Evolutionary conservation across 2,888 invertebrate species (phyloP).

Genomic region (Acrobasis consociella): DNA sequence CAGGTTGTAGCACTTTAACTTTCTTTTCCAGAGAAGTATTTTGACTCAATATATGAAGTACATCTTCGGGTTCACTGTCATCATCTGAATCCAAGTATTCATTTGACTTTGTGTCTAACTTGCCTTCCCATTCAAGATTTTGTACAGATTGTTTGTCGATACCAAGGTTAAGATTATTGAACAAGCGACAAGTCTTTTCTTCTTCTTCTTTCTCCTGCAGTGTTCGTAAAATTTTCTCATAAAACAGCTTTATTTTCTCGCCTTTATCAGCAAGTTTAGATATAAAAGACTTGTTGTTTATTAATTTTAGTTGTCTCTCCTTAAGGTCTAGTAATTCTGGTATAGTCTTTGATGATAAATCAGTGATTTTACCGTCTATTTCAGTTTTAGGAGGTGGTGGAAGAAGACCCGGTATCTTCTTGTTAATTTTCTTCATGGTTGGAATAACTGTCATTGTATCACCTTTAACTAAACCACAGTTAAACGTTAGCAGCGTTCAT

Average conservation of each 20-base stretch:
- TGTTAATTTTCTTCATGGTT: conserved; percentile 61
- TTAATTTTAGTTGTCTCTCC: conserved; percentile 80
- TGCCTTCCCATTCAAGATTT: conserved; percentile 84
- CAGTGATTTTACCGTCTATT: conserved; percentile 78
- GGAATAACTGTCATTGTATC: conserved; percentile 35
- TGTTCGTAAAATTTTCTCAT: conserved; percentile 71
- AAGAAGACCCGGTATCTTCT: conserved; percentile 75
- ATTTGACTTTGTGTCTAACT: conserved; percentile 53
- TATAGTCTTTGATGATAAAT: conserved; percentile 71
- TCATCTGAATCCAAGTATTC: conserved; percentile 80
- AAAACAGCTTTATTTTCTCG: conserved; percentile 75
- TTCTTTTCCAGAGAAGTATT: conserved; percentile 75
- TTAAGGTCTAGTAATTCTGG: conserved; percentile 78
- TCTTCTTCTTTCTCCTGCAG: conserved; percentile 75
- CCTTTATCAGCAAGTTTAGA: conserved; percentile 83
- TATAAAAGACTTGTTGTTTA: conserved; percentile 78
- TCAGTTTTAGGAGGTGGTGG: conserved; percentile 71
- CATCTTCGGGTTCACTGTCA: conserved; percentile 83
- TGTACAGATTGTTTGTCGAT: conserved; percentile 73
- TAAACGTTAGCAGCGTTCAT: too few relatives aligned
- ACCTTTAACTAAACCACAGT: not conserved
- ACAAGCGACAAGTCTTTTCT: conserved; percentile 73
- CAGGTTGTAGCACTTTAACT: conserved; percentile 66
- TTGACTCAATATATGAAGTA: conserved; percentile 83
- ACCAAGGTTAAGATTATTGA: conserved; percentile 75